Percentiles rank a stretch among this genome's conserved stretches.
phyloP scores from a whole-genome alignment of 1,140 invertebrate species.

The Papilio dardanus region DNA sequence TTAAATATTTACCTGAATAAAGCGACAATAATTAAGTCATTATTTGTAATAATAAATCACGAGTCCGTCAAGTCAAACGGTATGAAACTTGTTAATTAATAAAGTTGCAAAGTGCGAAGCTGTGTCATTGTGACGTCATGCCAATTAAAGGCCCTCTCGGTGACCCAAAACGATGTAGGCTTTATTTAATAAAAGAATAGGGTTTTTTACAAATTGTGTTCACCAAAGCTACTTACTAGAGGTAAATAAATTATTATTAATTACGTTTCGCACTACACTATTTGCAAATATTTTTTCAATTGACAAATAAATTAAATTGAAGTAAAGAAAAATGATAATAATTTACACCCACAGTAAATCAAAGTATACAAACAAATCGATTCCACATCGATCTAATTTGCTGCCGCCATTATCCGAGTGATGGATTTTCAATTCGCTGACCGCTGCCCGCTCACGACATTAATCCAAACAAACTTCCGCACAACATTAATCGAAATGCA shows the following conservation, averaged over 20 bases:
- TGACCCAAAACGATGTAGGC: neutral
- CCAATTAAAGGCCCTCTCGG: neutral
- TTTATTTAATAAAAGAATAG: neutral
- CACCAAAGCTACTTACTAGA: neutral
- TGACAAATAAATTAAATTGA: no score
- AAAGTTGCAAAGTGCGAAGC: conserved; percentile 19
- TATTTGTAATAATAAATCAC: conserved; percentile 2
- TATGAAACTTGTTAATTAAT: conserved; percentile 17
- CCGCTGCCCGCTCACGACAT: neutral
- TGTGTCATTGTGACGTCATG: neutral
- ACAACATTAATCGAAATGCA: conserved; percentile 22
- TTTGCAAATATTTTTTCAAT: neutral
- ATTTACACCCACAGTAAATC: neutral
- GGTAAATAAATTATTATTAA: neutral
- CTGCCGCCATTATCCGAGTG: neutral
- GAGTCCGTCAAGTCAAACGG: conserved; percentile 1
- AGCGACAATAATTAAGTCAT: neutral
- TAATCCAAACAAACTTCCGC: conserved; percentile 25
- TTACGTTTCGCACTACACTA: neutral
- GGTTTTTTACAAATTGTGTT: neutral
- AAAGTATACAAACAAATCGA: neutral
- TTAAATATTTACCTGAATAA: neutral
- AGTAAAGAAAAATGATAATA: neutral
- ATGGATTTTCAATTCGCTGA: conserved; percentile 19
- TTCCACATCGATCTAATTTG: conserved; percentile 10